Conservation (phyloP, 2,888 invertebrate species). For the Monochamus alternatus region DNA sequence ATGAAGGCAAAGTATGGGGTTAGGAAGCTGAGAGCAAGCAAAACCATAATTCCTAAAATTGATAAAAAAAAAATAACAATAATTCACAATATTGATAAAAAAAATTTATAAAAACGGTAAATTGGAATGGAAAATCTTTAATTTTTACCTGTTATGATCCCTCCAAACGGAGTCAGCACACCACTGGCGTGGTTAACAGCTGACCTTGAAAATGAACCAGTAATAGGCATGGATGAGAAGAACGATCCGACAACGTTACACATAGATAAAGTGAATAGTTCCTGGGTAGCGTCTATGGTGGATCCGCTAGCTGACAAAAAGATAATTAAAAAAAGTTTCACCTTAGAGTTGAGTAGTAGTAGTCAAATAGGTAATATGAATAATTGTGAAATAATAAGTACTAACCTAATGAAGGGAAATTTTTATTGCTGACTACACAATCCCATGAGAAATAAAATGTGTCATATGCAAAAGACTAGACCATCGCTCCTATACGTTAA, state of each 20-base stretch:
- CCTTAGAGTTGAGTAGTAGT: too few relatives aligned
- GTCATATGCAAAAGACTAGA: too few relatives aligned
- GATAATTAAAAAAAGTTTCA: not conserved
- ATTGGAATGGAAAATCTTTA: not conserved
- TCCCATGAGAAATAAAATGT: too few relatives aligned
- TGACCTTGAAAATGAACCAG: conserved; percentile 90
- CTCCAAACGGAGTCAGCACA: conserved; percentile 91
- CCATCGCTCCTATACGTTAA: too few relatives aligned
- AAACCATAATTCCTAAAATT: conserved; percentile 83
- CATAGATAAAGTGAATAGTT: conserved; percentile 87
- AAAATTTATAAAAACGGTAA: too few relatives aligned
- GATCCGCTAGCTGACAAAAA: conserved; percentile 79
- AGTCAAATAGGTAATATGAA: too few relatives aligned
- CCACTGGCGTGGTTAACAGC: conserved; percentile 97
- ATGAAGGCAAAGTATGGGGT: conserved; percentile 93
- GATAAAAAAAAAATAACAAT: conserved; percentile 60
- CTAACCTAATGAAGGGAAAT: too few relatives aligned
- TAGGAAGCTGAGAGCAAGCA: conserved; percentile 87
- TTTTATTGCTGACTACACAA: too few relatives aligned
- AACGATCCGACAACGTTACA: conserved; percentile 92
- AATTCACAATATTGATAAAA: too few relatives aligned
- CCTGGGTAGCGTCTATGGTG: conserved; percentile 91
- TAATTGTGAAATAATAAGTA: too few relatives aligned
- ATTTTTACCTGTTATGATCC: conserved; percentile 81
- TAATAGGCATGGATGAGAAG: conserved; percentile 92